These are phyloP conservation scores for Tenualosa ilisha DNA, from an alignment of 2,797 vertebrate species.

Conservation along the genomic window DNA sequence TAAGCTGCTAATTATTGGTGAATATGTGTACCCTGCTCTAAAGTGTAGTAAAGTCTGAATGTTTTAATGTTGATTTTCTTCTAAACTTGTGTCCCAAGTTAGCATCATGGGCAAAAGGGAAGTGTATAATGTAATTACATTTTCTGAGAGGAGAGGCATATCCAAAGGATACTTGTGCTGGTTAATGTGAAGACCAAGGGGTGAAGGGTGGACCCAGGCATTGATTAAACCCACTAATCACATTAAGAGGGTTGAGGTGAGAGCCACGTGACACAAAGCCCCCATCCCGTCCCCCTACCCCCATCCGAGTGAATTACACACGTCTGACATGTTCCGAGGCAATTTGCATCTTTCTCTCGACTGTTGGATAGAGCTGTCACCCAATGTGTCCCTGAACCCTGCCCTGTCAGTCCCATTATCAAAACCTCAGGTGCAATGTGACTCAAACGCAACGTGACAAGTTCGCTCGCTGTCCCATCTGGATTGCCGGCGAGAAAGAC, in stretches of 20 bases:
- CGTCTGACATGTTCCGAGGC: constrained; percentile 37
- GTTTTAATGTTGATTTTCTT: not conserved
- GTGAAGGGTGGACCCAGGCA: constrained; percentile 24
- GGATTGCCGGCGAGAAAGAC: constrained; percentile 40
- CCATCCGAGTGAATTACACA: constrained; percentile 53
- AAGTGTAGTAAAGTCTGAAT: too few species aligned
- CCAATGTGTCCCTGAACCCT: constrained; percentile 35
- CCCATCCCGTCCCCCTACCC: not conserved
- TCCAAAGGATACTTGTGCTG: not conserved
- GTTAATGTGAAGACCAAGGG: not conserved
- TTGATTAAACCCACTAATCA: constrained; percentile 66
- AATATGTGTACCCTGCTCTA: too few species aligned
- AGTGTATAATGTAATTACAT: not conserved
- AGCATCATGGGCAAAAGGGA: not conserved
- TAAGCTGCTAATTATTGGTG: too few species aligned
- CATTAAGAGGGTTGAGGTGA: constrained; percentile 52
- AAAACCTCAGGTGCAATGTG: constrained; percentile 37
- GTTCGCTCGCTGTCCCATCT: constrained; percentile 40
- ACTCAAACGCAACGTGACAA: not conserved
- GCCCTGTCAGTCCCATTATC: constrained; percentile 50
- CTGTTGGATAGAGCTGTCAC: constrained; percentile 52
- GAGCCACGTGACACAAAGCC: not conserved
- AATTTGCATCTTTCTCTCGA: constrained; percentile 56
- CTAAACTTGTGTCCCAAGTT: not conserved
- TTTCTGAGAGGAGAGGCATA: not conserved